Evolutionary conservation across 2,888 invertebrate species (phyloP), one percentile per base, ranked within the genome.

Genomic region (Leptinotarsa juncta): DNA sequence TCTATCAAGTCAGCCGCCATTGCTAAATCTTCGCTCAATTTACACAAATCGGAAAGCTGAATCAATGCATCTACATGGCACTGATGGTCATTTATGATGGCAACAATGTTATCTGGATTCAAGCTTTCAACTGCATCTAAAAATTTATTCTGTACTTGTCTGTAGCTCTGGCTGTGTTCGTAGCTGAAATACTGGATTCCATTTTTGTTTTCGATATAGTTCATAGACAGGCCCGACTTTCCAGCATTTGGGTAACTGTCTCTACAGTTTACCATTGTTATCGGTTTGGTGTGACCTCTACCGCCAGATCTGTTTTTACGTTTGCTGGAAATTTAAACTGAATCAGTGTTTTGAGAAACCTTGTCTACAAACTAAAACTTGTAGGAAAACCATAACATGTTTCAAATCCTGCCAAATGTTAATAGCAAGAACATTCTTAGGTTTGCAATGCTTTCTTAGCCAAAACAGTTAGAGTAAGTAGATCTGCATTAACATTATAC

Each of bases 21-120:
- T 69, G 94, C 92, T 77, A 92, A 90, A 86, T 96, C 95, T 84
- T 96, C 96, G 75, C 92, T 93, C 84, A 95, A 90, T 83, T 92
- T 92, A 85, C 94, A 95, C 69, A 96, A 90, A 85, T 96, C 96
- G 72, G 95, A 94, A 60, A 96, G 87, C 86, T 96, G 96, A 72
- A 96, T 90, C 69, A 95, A 88, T 1, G 94, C 91, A 86, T 96
- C 95, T 53, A 96, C 92, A 83, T 96, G 96, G 84, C 94, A 95
- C 0, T 95, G 94, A 85, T 95, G 91, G 49, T 91, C 89, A 81
- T 94, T 92, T 68, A 95, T 90, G 75, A 96, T 91, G 77, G 90
- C 94, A 79, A 94, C 91, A 80, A 96, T 92, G 85, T 93, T 93
- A 82, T 95, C 93, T 0, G 95, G 94, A 87, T 95, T 92, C 68